Conservation (phyloP, 2,888 invertebrate genomes). For the Cistogaster globosa region DNA sequence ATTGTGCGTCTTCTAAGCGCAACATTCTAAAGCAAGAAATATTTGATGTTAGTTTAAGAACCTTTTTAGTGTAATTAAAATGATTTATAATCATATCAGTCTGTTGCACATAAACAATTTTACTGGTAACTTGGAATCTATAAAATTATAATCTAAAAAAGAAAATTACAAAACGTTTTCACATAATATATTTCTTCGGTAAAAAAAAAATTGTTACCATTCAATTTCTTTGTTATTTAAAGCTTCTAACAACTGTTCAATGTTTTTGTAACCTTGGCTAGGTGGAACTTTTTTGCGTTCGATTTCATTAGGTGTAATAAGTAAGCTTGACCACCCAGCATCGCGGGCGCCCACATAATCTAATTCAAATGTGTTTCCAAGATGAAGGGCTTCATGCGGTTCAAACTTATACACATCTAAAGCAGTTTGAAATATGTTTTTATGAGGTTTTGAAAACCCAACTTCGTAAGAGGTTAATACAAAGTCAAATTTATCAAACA, state of each 20-base stretch:
- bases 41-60: too few relatives aligned
- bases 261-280: conserved; percentile 75
- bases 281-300: conserved; percentile 58
- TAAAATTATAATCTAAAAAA: too few relatives aligned
- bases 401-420: conserved; percentile 83
- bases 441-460: conserved; percentile 83
- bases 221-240: conserved; percentile 76
- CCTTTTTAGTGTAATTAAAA: too few relatives aligned
- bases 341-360: conserved; percentile 91
- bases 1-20: too few relatives aligned
- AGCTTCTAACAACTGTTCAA: conserved; percentile 75
- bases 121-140: too few relatives aligned
- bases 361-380: conserved; percentile 89
- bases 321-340: conserved; percentile 83
- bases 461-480: conserved; percentile 90
- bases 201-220: conserved; percentile 74
- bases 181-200: not conserved
- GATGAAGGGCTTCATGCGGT: conserved; percentile 89
- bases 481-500: conserved; percentile 89
- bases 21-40: too few relatives aligned
- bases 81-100: too few relatives aligned
- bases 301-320: conserved; percentile 70
- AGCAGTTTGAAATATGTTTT: conserved; percentile 83
- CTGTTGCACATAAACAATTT: too few relatives aligned
- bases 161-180: too few relatives aligned